These are phyloP conservation scores for Sinelater perroti DNA, from an alignment of 2,888 invertebrate species.

Conservation along the genomic window DNA sequence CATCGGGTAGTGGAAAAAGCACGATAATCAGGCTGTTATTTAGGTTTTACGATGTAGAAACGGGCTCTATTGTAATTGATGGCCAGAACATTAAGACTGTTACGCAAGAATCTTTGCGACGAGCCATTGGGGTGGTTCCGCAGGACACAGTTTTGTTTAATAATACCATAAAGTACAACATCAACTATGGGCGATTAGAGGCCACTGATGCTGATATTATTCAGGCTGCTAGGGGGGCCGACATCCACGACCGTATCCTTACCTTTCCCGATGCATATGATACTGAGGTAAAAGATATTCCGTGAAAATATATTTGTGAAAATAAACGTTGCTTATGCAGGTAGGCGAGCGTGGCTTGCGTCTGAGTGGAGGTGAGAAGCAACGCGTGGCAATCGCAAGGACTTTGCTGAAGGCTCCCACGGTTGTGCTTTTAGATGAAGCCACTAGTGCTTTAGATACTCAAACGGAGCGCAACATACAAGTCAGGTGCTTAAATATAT, in stretches of 20 bases:
- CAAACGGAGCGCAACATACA: conserved; percentile 93
- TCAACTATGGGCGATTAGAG: conserved; percentile 86
- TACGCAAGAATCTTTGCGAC: conserved; percentile 83
- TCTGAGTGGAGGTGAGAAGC: conserved; percentile 97
- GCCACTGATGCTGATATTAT: conserved; percentile 85
- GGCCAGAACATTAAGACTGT: conserved; percentile 89
- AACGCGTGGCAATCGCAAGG: conserved; percentile 95
- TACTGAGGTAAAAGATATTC: conserved; percentile 68
- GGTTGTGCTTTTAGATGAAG: conserved; percentile 93
- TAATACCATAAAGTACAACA: conserved; percentile 91
- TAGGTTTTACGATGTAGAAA: conserved; percentile 94
- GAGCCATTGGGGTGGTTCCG: conserved; percentile 92
- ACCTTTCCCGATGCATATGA: conserved; percentile 92
- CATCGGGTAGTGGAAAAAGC: conserved; percentile 93
- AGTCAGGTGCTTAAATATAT: no score
- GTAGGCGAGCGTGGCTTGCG: conserved; percentile 96
- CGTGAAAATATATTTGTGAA: not conserved
- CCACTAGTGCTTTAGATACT: conserved; percentile 94
- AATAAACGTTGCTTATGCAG: conserved; percentile 55
- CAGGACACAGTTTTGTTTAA: conserved; percentile 97
- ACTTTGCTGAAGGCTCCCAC: conserved; percentile 92
- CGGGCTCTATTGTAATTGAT: conserved; percentile 87
- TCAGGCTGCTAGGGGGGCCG: conserved; percentile 89
- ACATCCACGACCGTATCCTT: conserved; percentile 91
- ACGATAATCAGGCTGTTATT: conserved; percentile 94